Conservation (phyloP, 2,888 invertebrate species). For the Eupithecia pulchellata region DNA sequence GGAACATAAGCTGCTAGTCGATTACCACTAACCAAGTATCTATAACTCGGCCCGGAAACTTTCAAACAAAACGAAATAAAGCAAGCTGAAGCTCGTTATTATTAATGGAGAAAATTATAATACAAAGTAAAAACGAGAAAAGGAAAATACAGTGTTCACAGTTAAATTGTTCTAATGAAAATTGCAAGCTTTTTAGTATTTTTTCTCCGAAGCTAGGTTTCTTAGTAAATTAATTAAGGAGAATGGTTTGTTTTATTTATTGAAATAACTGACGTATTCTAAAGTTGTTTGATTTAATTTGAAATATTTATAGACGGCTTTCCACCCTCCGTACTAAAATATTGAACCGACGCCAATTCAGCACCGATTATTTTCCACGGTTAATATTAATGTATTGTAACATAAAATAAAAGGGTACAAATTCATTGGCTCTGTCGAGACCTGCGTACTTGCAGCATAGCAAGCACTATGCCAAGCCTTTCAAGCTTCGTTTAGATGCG, state of each 20-base stretch:
- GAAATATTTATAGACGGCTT: background rate
- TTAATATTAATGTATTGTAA: no score
- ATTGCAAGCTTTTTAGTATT: background rate
- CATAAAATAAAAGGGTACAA: no score
- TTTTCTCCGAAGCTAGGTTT: background rate
- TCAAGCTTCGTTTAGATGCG: no score
- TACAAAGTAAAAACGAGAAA: conserved; percentile 7
- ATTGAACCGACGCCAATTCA: no score
- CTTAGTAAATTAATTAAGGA: conserved; percentile 9
- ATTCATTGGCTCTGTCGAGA: no score
- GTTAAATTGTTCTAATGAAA: conserved; percentile 9
- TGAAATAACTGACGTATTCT: background rate
- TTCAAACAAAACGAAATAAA: background rate
- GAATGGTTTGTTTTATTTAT: conserved; percentile 12
- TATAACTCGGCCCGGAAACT: background rate
- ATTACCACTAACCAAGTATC: background rate
- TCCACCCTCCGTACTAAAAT: background rate
- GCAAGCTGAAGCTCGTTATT: background rate
- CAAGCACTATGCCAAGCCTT: no score
- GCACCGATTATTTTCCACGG: no score
- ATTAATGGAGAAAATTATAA: conserved; percentile 8
- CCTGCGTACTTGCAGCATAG: no score
- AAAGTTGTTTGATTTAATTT: background rate
- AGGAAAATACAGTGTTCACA: background rate
- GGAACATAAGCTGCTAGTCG: background rate